Base-by-base conservation (phyloP, 1,140 invertebrate genomes). In the Cyrtorhinus lividipennis region DNA sequence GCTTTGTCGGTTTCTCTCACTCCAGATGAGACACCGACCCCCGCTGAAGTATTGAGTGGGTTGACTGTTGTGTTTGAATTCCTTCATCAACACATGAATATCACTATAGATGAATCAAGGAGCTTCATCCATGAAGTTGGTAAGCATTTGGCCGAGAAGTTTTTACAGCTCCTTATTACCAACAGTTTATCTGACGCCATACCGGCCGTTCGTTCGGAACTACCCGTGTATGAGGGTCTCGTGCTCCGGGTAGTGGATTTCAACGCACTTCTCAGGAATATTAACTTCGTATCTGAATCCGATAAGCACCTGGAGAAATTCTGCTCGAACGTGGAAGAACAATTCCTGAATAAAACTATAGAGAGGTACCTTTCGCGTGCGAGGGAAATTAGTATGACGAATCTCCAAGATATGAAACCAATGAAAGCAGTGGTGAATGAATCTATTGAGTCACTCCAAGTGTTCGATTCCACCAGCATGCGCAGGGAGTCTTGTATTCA, bases 321-420 rank as follows among this genome's bases (percentile, higher is more conserved):
- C 71, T 79, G 83, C 1, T 78, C 81, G 25, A 84, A 91, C 73
- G 82, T 93, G 44, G 85, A 92, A 69, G 74, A 80, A 3, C 73
- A 90, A 23, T 92, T 88, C 74, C 82, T 86, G 30, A 81, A 86
- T 66, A 88, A 90, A 72, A 84, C 87, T 61, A 85, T 85, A 68
- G 79, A 85, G 68, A 79, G 84, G 62, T 83, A 90, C 53, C 69
- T 90, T 24, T 79, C 81, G 25, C 79, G 76, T 66, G 88, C 90
- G 0, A 75, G 82, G 46, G 76, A 75, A 65, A 82, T 94, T 23
- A 88, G 92, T 78, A 82, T 83, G 62, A 84, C 87, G 69, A 87
- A 93, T 73, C 75, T 94, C 26, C 87, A 90, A 71, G 81, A 86
- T 64, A 85, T 86, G 58, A 80, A 85, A 60, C 78, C 80, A 65